These are phyloP conservation scores for Paralvinella palmiformis DNA, from an alignment of 1,140 invertebrate species.

Conservation along the genomic window DNA sequence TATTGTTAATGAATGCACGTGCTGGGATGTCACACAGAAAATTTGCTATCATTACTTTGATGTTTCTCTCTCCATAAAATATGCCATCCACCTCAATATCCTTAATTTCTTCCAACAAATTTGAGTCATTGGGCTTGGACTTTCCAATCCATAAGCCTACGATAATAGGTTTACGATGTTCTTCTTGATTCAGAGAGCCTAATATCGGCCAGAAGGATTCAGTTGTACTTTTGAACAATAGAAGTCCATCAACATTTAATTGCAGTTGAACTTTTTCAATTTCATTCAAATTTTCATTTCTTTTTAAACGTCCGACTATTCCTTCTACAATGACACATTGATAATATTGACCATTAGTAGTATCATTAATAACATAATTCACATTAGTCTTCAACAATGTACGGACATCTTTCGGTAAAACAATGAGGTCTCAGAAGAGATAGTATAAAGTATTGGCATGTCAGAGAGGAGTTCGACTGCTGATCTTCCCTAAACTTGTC, in stretches of 20 bases:
- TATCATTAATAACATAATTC: slow-evolving; percentile 9
- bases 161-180: slow-evolving; percentile 11
- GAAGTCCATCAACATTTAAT: slow-evolving; percentile 17
- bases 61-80: neutral
- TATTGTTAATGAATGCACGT: slow-evolving; percentile 16
- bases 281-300: neutral
- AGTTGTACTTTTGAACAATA: slow-evolving; percentile 15
- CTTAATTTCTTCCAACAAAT: slow-evolving; percentile 14
- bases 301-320: neutral
- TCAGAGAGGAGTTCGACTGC: no score
- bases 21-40: slow-evolving; percentile 23
- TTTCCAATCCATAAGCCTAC: slow-evolving; percentile 18
- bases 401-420: slow-evolving; percentile 15
- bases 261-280: neutral
- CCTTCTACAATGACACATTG: slow-evolving; percentile 11
- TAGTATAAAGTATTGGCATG: neutral
- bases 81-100: slow-evolving; percentile 8
- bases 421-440: slow-evolving; percentile 1
- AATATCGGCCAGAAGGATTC: slow-evolving; percentile 12
- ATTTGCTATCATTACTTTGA: slow-evolving; percentile 6
- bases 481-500: no score
- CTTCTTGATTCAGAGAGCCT: neutral
- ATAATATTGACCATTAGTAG: slow-evolving; percentile 13
- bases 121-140: slow-evolving; percentile 8
- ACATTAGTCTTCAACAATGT: slow-evolving; percentile 7